phyloP scores from a whole-genome alignment of 64 coral and sea anemone genomes.

The Dendronephthya gigantea region DNA sequence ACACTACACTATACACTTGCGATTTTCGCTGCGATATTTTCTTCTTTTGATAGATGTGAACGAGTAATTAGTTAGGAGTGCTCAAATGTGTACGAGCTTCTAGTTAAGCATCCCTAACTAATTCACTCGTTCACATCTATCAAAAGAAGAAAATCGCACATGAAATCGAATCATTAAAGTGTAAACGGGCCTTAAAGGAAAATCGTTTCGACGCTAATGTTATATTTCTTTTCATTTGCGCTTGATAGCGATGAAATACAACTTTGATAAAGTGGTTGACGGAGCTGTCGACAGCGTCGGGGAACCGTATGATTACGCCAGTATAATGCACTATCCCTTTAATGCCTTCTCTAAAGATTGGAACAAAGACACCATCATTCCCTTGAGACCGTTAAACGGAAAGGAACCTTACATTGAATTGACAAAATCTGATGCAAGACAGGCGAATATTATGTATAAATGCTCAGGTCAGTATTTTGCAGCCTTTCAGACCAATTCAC shows the following conservation, averaged over 20 bases:
- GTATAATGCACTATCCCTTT: constrained; percentile 89
- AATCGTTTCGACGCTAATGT: too few species aligned
- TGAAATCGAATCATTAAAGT: too few species aligned
- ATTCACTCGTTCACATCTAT: too few species aligned
- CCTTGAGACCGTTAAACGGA: constrained; percentile 42
- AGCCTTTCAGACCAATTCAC: background rate
- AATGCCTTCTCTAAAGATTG: constrained; percentile 66
- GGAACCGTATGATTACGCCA: constrained; percentile 7
- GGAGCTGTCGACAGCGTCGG: background rate
- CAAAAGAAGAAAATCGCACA: too few species aligned
- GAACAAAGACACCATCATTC: constrained; percentile 56
- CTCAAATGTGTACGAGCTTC: too few species aligned
- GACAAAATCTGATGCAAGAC: constrained; percentile 35
- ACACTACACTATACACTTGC: too few species aligned
- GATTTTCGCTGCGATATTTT: too few species aligned
- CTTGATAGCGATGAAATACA: background rate
- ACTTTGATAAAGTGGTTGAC: background rate
- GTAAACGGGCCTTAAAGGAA: too few species aligned
- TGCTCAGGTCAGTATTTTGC: background rate
- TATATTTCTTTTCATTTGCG: background rate
- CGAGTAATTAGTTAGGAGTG: too few species aligned
- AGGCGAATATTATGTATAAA: constrained; percentile 56
- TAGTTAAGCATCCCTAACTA: too few species aligned
- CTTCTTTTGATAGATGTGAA: too few species aligned
- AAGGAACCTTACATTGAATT: constrained; percentile 44